phyloP scores from a whole-genome alignment of 2,888 invertebrate genomes.

The Cosmia trapezina region DNA sequence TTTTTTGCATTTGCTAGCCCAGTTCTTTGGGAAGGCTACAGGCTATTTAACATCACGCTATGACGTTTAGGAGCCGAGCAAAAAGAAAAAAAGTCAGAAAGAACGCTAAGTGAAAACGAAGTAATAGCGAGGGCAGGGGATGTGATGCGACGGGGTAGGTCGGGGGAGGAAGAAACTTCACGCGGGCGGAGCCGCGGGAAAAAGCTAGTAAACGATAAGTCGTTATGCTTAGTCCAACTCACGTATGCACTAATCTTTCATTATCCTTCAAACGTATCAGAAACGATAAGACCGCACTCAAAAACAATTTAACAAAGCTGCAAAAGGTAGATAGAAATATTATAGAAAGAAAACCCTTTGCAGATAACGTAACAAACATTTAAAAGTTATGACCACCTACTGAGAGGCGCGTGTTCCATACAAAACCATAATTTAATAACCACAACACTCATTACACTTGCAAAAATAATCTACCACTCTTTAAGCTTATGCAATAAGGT shows the following conservation, averaged over 20 bases:
- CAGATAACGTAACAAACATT: conserved; percentile 43
- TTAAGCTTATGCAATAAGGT: background rate
- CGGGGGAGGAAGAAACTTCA: too few species aligned
- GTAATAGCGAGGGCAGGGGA: too few species aligned
- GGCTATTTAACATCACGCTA: too few species aligned
- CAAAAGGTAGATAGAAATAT: background rate
- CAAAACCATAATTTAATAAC: conserved; percentile 16
- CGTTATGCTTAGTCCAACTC: conserved; percentile 30
- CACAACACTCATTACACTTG: background rate
- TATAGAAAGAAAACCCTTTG: conserved; percentile 31
- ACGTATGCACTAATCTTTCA: conserved; percentile 43
- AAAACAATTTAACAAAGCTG: conserved; percentile 26
- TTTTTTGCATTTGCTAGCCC: too few species aligned
- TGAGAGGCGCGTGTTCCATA: conserved; percentile 57
- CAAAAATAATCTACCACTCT: background rate
- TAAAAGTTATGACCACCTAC: conserved; percentile 50
- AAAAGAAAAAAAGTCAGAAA: too few species aligned
- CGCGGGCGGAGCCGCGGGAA: too few species aligned
- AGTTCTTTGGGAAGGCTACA: too few species aligned
- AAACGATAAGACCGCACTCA: conserved; percentile 39
- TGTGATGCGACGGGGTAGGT: too few species aligned
- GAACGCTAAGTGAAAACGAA: too few species aligned
- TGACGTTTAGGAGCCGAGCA: too few species aligned
- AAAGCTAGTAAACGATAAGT: conserved; percentile 26
- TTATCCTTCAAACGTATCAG: conserved; percentile 48